Conservation (phyloP, 2,888 invertebrate genomes). For the Xylophagus ater region DNA sequence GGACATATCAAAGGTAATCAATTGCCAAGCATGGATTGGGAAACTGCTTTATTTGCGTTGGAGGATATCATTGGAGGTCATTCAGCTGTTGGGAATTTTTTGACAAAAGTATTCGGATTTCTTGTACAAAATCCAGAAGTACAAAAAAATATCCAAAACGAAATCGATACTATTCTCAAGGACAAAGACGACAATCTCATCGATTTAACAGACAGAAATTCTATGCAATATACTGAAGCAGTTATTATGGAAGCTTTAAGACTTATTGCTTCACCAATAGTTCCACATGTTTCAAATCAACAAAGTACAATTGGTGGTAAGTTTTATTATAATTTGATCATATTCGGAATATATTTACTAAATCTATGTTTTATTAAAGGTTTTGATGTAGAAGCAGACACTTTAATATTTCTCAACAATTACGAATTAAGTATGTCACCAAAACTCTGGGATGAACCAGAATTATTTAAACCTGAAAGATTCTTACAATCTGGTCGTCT, state of each 20-base stretch:
- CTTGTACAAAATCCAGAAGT: conserved; percentile 44
- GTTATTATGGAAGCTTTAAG: conserved; percentile 51
- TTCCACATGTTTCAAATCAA: conserved; percentile 53
- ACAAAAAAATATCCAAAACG: conserved; percentile 44
- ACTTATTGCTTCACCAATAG: conserved; percentile 53
- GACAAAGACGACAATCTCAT: conserved; percentile 11
- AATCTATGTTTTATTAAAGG: conserved; percentile 33
- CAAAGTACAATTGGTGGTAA: conserved; percentile 51
- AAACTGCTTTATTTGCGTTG: conserved; percentile 33
- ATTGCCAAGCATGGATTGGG: conserved; percentile 40
- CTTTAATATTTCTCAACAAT: conserved; percentile 55
- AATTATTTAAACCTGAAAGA: conserved; percentile 48
- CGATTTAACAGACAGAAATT: conserved; percentile 34
- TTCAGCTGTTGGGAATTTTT: conserved; percentile 51
- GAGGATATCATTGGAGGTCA: conserved; percentile 52
- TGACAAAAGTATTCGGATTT: conserved; percentile 48
- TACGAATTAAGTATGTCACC: conserved; percentile 53
- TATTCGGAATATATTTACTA: too few relatives aligned
- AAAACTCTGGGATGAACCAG: conserved; percentile 49
- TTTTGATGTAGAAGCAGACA: conserved; percentile 48
- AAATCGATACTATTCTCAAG: conserved; percentile 32
- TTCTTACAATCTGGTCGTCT: conserved; percentile 47
- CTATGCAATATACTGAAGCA: conserved; percentile 50
- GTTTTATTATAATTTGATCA: conserved; percentile 18
- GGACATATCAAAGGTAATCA: conserved; percentile 40